Evolutionary conservation across 2,113 vertebrate species (phyloP).

Genomic region (Benitochromis conjunctus): DNA sequence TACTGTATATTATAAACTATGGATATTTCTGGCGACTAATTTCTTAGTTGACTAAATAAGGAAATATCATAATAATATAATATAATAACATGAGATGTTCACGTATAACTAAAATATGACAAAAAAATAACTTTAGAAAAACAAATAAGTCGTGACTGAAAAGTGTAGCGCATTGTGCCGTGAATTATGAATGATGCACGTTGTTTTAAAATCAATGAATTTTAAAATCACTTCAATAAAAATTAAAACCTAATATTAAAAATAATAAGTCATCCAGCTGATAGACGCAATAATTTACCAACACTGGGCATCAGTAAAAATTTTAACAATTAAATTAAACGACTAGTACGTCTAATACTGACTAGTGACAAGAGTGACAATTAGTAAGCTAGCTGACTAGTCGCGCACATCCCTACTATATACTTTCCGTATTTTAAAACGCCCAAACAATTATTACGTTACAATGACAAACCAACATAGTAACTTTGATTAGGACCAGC

Average conservation of each 20-base stretch:
- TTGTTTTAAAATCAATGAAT: not conserved
- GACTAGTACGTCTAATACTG: too few relatives aligned
- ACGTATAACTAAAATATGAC: not conserved
- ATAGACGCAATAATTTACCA: not conserved
- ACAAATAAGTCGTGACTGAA: not conserved
- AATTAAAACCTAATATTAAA: not conserved
- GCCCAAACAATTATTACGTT: too few relatives aligned
- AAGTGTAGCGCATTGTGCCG: not conserved
- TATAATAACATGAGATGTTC: not conserved
- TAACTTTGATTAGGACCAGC: not conserved
- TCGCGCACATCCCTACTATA: too few relatives aligned
- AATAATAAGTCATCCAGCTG: not conserved
- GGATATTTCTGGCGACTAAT: not conserved
- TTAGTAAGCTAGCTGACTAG: too few relatives aligned
- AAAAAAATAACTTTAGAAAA: not conserved
- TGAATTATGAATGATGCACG: not conserved
- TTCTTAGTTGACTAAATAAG: not conserved
- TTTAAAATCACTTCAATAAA: not conserved
- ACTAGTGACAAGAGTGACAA: too few relatives aligned
- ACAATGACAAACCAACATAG: too few relatives aligned
- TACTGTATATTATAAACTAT: not conserved
- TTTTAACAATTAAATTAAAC: too few relatives aligned
- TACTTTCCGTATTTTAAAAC: too few relatives aligned
- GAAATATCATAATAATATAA: not conserved
- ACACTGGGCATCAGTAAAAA: too few relatives aligned